Percentiles rank a stretch among this genome's conserved stretches.
These are phyloP conservation scores for Chloroceryle aenea DNA, from an alignment of 2,113 vertebrate species.

Conservation along the genomic window DNA sequence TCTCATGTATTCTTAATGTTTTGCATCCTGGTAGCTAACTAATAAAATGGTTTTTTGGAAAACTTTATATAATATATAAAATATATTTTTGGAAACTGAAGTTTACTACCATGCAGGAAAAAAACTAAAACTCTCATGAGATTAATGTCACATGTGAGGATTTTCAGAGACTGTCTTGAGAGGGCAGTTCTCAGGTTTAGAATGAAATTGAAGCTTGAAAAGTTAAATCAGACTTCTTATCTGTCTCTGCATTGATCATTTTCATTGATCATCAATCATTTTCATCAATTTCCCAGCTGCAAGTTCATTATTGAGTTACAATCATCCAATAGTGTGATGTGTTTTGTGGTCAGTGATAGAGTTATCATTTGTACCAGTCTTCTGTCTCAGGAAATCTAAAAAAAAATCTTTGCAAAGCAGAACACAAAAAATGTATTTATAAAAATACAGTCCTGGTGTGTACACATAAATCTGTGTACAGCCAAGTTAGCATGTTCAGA, in stretches of 20 bases:
- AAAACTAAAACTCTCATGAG: background rate
- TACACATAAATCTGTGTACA: background rate
- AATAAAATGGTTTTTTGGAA: background rate
- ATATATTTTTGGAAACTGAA: background rate
- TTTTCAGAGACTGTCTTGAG: background rate
- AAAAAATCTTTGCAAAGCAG: background rate
- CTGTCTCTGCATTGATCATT: background rate
- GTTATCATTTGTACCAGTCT: background rate
- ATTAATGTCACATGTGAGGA: background rate
- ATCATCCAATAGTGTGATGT: rapidly evolving
- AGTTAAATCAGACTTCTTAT: background rate
- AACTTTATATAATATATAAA: too few relatives aligned
- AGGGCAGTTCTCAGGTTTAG: background rate
- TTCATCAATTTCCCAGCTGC: background rate
- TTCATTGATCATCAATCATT: too few relatives aligned
- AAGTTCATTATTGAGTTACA: background rate
- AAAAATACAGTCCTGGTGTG: background rate
- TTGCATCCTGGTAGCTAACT: background rate
- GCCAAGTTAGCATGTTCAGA: background rate
- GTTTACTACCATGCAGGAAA: background rate
- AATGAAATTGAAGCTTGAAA: background rate
- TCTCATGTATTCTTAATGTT: background rate
- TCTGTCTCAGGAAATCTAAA: background rate
- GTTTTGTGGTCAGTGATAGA: background rate
- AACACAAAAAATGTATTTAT: background rate